A percentile compares a stretch with the other conserved stretches of the same genome.
Evolutionary conservation across 2,113 vertebrate genomes (phyloP).

Genomic region (Marmota monax): DNA sequence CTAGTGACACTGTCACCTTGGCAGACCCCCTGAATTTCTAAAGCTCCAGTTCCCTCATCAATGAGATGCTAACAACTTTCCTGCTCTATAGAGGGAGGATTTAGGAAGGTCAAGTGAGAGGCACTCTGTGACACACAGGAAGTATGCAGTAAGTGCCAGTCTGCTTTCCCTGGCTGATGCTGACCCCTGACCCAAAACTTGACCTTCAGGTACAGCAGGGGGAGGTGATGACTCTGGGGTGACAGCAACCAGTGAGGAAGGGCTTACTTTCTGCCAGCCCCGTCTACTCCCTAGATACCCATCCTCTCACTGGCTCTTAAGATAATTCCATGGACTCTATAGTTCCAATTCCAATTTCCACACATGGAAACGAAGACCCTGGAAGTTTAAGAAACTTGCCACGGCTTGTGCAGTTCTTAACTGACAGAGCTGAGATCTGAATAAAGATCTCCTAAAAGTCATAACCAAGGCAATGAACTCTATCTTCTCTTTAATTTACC

Average conservation of each 20-base stretch:
- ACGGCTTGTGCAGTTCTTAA: neutral
- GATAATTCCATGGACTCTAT: neutral
- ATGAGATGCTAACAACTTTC: neutral
- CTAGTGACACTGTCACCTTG: neutral
- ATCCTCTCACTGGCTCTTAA: neutral
- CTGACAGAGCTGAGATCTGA: neutral
- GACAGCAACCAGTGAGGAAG: neutral
- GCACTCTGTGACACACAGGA: neutral
- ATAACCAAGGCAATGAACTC: neutral
- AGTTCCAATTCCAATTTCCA: neutral
- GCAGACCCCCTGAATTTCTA: neutral
- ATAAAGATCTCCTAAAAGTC: neutral
- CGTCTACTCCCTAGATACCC: too few relatives aligned
- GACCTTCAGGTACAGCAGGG: too few relatives aligned
- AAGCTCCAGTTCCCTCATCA: neutral
- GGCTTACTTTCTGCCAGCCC: neutral
- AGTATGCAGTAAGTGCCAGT: neutral
- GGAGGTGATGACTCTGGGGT: rapidly evolving
- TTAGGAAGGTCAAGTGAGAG: neutral
- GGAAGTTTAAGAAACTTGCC: neutral
- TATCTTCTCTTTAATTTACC: neutral
- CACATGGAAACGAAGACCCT: neutral
- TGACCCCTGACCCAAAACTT: neutral
- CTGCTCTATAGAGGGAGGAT: neutral
- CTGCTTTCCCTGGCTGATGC: neutral